Evolutionary conservation across 1,140 invertebrate species (phyloP), one percentile per base, ranked within the genome.

Genomic region (Philopotamus ludificatus): DNA sequence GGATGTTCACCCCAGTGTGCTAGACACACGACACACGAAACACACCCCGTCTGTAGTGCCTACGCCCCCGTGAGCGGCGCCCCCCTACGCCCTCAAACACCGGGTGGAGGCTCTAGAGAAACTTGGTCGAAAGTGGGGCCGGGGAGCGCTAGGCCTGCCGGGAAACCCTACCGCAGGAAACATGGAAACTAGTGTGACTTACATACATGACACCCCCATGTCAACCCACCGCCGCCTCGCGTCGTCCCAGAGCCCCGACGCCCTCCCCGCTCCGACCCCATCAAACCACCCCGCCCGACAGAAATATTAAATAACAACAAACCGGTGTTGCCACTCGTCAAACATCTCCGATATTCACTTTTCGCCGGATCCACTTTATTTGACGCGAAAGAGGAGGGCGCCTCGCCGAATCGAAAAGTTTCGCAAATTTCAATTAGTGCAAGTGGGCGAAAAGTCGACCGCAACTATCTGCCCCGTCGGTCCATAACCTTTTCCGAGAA

Each of bases 141-240:
- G 22, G 57, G 42, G 25, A 1, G 55, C 20, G 39, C 20, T 1
- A 12, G 23, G 2, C 23, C 16, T 8, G 28, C 4, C 16, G 55
- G 41, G 55, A 58, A 58, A 58, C 41, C 53, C 53, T 47, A 60
- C 57, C 57, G 42, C 57, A 60, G 42, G 57, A 58, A 58, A 58
- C 55, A 45, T 45, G 57, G 57, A 60, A 60, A 60, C 57, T 60
- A 60, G 57, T 60, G 57, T 60, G 57, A 60, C 57, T 60, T 60
- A 60, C 57, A 60, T 42, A 44, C 57, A 60, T 47, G 57, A 60
- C 41, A 58, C 22, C 55, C 55, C n/a, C 10, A 1, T 20, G 25
- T 25, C 20, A 2, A 53, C 50, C 50, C 23, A 7, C 44, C n/a
- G 4, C 44, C 44, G 18, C 15, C 18, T 20, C 18, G 45, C 45